Evolutionary conservation across 1,140 invertebrate genomes (phyloP).

Genomic region (silkworm (Bombyx mori)): DNA sequence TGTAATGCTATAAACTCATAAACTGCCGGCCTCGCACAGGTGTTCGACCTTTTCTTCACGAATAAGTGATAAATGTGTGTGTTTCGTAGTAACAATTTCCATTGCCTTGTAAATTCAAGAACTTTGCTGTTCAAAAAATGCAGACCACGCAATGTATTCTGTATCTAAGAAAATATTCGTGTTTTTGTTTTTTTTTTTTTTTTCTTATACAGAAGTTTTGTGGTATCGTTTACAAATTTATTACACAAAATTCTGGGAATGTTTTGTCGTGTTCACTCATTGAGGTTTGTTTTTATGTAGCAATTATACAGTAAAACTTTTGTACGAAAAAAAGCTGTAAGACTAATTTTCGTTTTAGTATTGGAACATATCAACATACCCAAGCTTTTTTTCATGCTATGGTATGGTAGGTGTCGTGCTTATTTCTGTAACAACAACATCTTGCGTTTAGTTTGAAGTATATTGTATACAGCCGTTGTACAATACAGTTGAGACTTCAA

Average conservation of each 20-base stretch:
- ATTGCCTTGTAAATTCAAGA: no score
- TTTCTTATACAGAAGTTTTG: conserved; percentile 58
- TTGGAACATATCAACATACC: no score
- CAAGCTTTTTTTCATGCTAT: no score
- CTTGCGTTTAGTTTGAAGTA: no score
- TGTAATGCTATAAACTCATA: conserved; percentile 62
- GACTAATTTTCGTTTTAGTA: background rate
- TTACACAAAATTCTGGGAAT: conserved; percentile 50
- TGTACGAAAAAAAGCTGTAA: conserved; percentile 21
- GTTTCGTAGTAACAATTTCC: background rate
- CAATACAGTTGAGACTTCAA: no score
- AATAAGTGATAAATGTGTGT: conserved; percentile 2
- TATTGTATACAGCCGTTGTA: no score
- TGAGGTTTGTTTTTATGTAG: conserved; percentile 20
- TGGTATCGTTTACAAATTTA: conserved; percentile 67
- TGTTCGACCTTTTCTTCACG: conserved; percentile 27
- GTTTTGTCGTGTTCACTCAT: conserved; percentile 40
- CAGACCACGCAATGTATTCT: conserved; percentile 4
- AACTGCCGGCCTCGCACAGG: conserved; percentile 44
- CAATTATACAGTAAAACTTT: conserved; percentile 47
- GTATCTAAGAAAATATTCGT: background rate
- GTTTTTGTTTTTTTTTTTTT: conserved; percentile 17
- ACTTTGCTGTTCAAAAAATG: background rate
- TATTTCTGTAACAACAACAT: no score
- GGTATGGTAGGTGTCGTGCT: no score